These are phyloP conservation scores for Hofmannophila pseudospretella DNA, from an alignment of 2,888 invertebrate species.

Conservation along the genomic window DNA sequence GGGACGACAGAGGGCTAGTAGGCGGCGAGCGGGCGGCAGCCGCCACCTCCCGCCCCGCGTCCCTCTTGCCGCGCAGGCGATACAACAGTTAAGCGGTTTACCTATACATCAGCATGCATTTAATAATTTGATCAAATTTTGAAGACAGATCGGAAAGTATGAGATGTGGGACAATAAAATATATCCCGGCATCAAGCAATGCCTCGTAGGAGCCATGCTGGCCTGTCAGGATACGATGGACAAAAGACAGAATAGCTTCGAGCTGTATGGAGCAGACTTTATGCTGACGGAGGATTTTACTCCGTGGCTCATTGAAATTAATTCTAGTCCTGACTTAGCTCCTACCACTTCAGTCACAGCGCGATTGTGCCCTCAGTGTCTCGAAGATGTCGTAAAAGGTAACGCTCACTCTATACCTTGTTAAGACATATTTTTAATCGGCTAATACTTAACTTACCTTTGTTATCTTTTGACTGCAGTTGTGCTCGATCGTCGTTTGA, in stretches of 20 bases:
- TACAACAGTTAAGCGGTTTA: too few relatives aligned
- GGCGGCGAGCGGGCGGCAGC: too few relatives aligned
- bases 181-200: slow-evolving; percentile 92
- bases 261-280: slow-evolving; percentile 96
- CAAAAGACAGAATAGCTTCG: slow-evolving; percentile 89
- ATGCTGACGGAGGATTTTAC: slow-evolving; percentile 92
- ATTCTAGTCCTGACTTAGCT: slow-evolving; percentile 94
- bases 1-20: too few relatives aligned
- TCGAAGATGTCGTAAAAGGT: slow-evolving; percentile 96
- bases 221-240: slow-evolving; percentile 93
- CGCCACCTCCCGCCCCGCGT: too few relatives aligned
- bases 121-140: slow-evolving; percentile 21
- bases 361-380: slow-evolving; percentile 89
- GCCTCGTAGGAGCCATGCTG: slow-evolving; percentile 86
- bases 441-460: not conserved
- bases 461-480: slow-evolving; percentile 72
- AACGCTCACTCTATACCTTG: too few relatives aligned
- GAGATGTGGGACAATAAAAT: slow-evolving; percentile 90
- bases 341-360: slow-evolving; percentile 94
- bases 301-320: slow-evolving; percentile 97
- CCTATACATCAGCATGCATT: not conserved
- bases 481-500: slow-evolving; percentile 84
- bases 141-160: slow-evolving; percentile 84
- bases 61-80: too few relatives aligned
- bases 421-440: not conserved